Percentiles rank a stretch among this genome's conserved stretches.
Evolutionary conservation across 1,140 invertebrate species (phyloP).

Genomic region (Elymnias hypermnestra): DNA sequence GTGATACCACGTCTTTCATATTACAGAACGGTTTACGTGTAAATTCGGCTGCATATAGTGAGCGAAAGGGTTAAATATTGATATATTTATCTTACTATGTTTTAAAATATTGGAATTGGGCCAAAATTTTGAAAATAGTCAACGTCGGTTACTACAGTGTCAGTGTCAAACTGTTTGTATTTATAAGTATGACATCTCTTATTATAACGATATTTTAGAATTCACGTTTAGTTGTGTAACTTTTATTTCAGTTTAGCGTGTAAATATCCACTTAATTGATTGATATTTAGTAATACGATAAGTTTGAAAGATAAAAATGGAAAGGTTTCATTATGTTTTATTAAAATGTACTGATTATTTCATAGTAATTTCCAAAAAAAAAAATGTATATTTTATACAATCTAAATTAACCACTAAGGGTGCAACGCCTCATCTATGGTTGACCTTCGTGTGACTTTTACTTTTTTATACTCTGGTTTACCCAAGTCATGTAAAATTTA

Average conservation of each 20-base stretch:
- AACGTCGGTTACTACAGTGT: slow-evolving; percentile 56
- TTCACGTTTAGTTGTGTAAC: slow-evolving; percentile 28
- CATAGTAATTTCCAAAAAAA: slow-evolving; percentile 58
- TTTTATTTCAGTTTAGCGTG: slow-evolving; percentile 34
- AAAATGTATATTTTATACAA: slow-evolving; percentile 65
- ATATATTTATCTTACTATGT: too few species aligned
- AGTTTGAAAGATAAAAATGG: slow-evolving; percentile 40
- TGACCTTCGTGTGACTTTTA: slow-evolving; percentile 4
- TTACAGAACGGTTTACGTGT: too few species aligned
- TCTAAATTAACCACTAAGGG: slow-evolving; percentile 45
- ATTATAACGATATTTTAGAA: slow-evolving; percentile 14
- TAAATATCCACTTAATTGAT: slow-evolving; percentile 45
- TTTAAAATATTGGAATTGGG: slow-evolving; percentile 54
- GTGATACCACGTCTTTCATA: too few species aligned
- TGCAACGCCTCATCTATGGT: slow-evolving; percentile 61
- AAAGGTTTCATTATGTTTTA: slow-evolving; percentile 53
- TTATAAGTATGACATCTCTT: slow-evolving; percentile 35
- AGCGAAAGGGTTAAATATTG: too few species aligned
- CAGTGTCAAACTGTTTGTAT: slow-evolving; percentile 36
- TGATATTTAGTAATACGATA: slow-evolving; percentile 39
- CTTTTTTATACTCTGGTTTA: not conserved
- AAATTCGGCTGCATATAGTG: too few species aligned
- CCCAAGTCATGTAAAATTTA: too few species aligned
- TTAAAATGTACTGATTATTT: slow-evolving; percentile 73
- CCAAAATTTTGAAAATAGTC: slow-evolving; percentile 68